Conservation (phyloP, 2,797 vertebrate genomes). For the Liasis olivaceus region DNA sequence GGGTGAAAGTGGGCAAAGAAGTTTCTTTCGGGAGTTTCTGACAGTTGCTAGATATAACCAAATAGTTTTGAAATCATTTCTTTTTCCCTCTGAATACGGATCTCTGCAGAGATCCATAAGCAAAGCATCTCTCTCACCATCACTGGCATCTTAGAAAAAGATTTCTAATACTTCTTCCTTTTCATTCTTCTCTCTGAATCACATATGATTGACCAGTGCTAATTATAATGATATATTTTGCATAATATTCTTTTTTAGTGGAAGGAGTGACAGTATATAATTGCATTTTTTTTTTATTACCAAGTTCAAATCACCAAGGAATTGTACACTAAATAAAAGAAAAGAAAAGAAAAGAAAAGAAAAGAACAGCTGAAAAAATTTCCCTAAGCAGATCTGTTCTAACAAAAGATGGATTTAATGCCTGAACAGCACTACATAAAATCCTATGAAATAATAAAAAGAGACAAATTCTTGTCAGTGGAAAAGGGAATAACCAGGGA, state of each 20-base stretch:
- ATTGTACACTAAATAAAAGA: not conserved
- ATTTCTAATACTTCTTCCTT: not conserved
- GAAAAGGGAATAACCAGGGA: not conserved
- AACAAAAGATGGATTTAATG: not conserved
- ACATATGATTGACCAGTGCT: not conserved
- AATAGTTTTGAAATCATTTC: too few species aligned
- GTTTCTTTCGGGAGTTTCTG: not conserved
- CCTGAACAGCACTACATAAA: not conserved
- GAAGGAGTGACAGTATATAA: too few species aligned
- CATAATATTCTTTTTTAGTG: not conserved
- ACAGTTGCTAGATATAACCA: not conserved
- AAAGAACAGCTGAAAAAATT: not conserved
- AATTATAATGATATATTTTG: not conserved
- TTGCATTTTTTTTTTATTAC: too few species aligned
- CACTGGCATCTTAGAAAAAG: not conserved
- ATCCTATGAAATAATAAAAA: not conserved
- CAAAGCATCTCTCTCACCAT: not conserved
- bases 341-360: not conserved
- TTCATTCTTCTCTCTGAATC: not conserved
- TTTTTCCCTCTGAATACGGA: too few species aligned
- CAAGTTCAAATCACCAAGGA: not conserved
- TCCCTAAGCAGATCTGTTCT: not conserved
- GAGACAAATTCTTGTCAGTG: not conserved
- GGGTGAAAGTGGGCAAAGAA: not conserved
- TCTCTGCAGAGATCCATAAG: not conserved